phyloP scores from a whole-genome alignment of 2,888 invertebrate species.

The Pseudolycoriella hygida region DNA sequence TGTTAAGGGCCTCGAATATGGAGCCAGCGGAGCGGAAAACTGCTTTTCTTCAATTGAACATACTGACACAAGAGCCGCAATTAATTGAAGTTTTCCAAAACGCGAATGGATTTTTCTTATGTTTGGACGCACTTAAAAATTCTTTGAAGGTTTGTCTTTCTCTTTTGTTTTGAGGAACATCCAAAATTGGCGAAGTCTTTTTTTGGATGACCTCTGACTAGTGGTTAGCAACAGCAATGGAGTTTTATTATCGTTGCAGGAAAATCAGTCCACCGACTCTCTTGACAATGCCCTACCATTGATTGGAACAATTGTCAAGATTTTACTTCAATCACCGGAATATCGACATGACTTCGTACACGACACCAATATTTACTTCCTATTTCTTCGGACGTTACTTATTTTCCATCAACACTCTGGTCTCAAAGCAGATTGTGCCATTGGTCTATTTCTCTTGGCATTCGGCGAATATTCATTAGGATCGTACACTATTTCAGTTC shows the following conservation, averaged over 20 bases:
- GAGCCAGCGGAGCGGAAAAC: constrained; percentile 22
- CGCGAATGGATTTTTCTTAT: constrained; percentile 15
- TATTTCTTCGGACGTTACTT: constrained; percentile 20
- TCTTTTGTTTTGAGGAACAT: too few relatives aligned
- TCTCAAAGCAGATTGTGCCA: constrained; percentile 17
- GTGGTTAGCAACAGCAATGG: too few relatives aligned
- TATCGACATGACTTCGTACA: constrained; percentile 17
- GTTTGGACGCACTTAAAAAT: constrained; percentile 16
- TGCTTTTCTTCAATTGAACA: constrained; percentile 20
- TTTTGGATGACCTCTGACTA: too few relatives aligned
- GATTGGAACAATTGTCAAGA: constrained; percentile 19
- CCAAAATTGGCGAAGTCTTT: too few relatives aligned
- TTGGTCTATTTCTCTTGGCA: constrained; percentile 19
- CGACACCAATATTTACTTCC: constrained; percentile 16
- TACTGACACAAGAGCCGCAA: constrained; percentile 19
- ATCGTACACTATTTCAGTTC: constrained; percentile 8
- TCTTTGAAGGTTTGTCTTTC: constrained; percentile 15
- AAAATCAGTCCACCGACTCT: constrained; percentile 13
- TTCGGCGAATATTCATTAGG: constrained; percentile 15
- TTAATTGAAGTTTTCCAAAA: constrained; percentile 15
- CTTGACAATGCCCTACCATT: constrained; percentile 17
- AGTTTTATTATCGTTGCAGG: constrained; percentile 5
- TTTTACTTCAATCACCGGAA: constrained; percentile 16
- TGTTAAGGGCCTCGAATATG: constrained; percentile 18
- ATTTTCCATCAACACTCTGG: constrained; percentile 16